These are phyloP conservation scores for Clarias fuscus DNA, from an alignment of 2,797 vertebrate genomes.

Conservation along the genomic window DNA sequence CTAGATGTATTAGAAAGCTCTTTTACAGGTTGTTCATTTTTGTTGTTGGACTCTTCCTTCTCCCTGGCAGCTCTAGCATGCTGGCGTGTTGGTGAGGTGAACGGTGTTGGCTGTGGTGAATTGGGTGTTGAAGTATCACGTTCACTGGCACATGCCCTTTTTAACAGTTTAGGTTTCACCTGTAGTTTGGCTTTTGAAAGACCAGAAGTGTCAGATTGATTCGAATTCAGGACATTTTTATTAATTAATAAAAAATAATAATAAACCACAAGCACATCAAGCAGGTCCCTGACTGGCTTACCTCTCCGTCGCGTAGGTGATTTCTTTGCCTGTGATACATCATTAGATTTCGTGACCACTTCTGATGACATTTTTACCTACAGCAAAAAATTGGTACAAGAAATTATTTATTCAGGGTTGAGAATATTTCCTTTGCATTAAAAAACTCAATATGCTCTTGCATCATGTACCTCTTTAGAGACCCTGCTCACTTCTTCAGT, in stretches of 20 bases:
- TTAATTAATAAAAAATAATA: background rate
- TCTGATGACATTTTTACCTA: constrained; percentile 24
- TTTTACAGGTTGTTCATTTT: background rate
- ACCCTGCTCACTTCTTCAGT: background rate
- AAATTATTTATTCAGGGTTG: background rate
- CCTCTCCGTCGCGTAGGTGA: constrained; percentile 18
- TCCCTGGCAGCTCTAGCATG: background rate
- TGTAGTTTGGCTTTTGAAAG: constrained; percentile 44
- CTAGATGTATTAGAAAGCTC: background rate
- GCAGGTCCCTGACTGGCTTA: background rate
- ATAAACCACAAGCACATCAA: background rate
- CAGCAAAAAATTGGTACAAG: constrained; percentile 1
- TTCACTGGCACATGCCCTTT: constrained; percentile 26
- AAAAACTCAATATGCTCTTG: background rate
- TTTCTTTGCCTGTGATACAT: constrained; percentile 13
- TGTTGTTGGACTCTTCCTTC: constrained; percentile 3
- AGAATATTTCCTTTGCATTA: background rate
- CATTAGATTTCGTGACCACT: background rate
- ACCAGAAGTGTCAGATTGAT: background rate
- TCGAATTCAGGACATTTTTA: background rate
- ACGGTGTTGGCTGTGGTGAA: background rate
- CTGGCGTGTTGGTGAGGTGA: constrained; percentile 19
- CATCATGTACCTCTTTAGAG: background rate
- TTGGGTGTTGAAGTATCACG: background rate
- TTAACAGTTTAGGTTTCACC: constrained; percentile 32